Evolutionary conservation across 2,888 invertebrate species (phyloP).

Genomic region (Cepaea hortensis): DNA sequence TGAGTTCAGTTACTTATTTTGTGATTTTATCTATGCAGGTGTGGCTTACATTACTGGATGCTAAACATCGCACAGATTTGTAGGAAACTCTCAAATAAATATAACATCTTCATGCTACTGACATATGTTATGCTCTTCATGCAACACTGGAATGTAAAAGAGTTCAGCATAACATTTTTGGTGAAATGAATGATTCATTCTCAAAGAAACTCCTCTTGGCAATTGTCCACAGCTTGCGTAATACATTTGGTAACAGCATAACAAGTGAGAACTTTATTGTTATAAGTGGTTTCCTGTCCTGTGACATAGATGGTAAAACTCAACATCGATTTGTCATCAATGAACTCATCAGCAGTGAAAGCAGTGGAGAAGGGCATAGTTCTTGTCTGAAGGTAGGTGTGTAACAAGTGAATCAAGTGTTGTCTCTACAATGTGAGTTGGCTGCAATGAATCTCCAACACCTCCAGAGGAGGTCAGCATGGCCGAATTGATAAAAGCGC

Average conservation of each 20-base stretch:
- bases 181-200: constrained; percentile 4
- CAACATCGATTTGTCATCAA: constrained; percentile 37
- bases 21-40: neutral
- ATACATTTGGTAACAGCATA: constrained; percentile 17
- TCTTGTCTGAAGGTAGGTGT: constrained; percentile 29
- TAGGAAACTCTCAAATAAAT: neutral
- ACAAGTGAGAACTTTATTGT: constrained; percentile 20
- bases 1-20: too few species aligned
- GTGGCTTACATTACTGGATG: neutral
- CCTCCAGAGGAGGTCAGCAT: too few species aligned
- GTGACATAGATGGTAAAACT: constrained; percentile 37
- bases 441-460: too few species aligned
- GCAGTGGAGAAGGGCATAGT: constrained; percentile 38
- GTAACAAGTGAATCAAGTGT: neutral
- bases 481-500: too few species aligned
- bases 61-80: neutral
- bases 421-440: too few species aligned
- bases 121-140: neutral
- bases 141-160: neutral
- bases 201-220: constrained; percentile 31
- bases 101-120: constrained; percentile 3
- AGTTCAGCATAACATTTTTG: neutral
- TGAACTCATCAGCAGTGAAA: constrained; percentile 34
- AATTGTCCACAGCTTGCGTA: constrained; percentile 16
- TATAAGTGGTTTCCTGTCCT: constrained; percentile 35